Conservation (phyloP, 2,888 invertebrate genomes). For the Ptilodon capucinus region DNA sequence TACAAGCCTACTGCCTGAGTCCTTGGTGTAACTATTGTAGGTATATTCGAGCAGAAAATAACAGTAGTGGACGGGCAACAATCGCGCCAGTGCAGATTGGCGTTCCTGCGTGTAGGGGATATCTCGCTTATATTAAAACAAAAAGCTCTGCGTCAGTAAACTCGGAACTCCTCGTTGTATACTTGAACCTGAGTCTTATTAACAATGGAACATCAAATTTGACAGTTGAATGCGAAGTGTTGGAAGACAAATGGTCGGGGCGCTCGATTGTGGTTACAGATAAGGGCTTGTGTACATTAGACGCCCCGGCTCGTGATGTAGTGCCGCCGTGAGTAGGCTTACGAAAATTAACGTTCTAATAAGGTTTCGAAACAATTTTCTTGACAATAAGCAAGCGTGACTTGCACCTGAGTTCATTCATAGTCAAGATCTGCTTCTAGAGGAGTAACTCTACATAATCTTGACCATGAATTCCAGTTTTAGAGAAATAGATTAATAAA, state of each 20-base stretch:
- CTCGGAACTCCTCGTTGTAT: constrained; percentile 29
- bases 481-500: too few relatives aligned
- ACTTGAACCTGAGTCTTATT: constrained; percentile 45
- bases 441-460: too few relatives aligned
- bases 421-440: too few relatives aligned
- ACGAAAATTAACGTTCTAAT: neutral
- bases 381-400: too few relatives aligned
- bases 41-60: too few relatives aligned
- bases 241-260: constrained; percentile 44
- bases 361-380: neutral
- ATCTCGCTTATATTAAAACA: constrained; percentile 17
- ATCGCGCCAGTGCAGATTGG: too few relatives aligned
- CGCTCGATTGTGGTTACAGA: constrained; percentile 14
- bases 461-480: too few relatives aligned
- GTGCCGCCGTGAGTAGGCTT: neutral
- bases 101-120: too few relatives aligned
- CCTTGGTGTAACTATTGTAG: too few relatives aligned
- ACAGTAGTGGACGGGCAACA: too few relatives aligned
- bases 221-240: constrained; percentile 53
- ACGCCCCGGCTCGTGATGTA: constrained; percentile 3
- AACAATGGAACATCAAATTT: constrained; percentile 53
- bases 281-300: constrained; percentile 24
- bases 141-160: constrained; percentile 24
- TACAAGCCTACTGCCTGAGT: too few relatives aligned
- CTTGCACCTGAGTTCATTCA: too few relatives aligned